Evolutionary conservation across 2,888 invertebrate genomes (phyloP), one percentile per base, ranked within the genome.

Genomic region (Tricholauxania praeusta): DNA sequence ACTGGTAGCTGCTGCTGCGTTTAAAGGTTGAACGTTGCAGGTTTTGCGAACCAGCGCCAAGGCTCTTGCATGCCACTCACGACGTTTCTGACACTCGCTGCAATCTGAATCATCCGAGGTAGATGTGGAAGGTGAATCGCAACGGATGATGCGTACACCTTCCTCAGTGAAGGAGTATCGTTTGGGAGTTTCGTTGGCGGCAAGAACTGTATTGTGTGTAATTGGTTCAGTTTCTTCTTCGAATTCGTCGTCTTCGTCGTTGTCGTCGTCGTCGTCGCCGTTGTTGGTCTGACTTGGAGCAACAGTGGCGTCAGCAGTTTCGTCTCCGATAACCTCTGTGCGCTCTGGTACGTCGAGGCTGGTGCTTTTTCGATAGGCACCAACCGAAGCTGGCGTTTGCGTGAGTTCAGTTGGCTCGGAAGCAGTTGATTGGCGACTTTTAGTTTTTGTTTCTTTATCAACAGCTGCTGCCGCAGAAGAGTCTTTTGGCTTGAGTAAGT

Each of bases 111-210:
- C 88, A 77, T 88, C 88, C 52, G 88, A 88, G 17, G 87, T 84
- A 78, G 88, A 81, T 53, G 86, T 84, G 47, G 87, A 87, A 7
- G 88, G 87, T n/a, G 88, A 86, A 71, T 86, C 84, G 68, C 88
- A 88, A 53, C 88, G 85, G 71, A 87, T 88, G 57, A 87, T 88
- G 62, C 86, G 86, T 32, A 91, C 91, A 76, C 92, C 92, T 88
- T 92, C 92, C 86, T 91, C 92, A 65, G 92, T 92, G 77, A 92
- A 90, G 71, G 93, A 92, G 81, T 92, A 92, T 71, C 92, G 89
- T 83, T 92, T 92, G 6, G 91, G 90, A 73, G 83, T 78, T 65
- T 74, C 63, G 12, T 60, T 51, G 10, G 71, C 74, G 7, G 74
- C 70, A 12, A 76, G 69, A 5, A 77, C 72, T 1, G 76, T 75